phyloP scores from a whole-genome alignment of 2,113 vertebrate species.

The Paracanthobrama guichenoti region DNA sequence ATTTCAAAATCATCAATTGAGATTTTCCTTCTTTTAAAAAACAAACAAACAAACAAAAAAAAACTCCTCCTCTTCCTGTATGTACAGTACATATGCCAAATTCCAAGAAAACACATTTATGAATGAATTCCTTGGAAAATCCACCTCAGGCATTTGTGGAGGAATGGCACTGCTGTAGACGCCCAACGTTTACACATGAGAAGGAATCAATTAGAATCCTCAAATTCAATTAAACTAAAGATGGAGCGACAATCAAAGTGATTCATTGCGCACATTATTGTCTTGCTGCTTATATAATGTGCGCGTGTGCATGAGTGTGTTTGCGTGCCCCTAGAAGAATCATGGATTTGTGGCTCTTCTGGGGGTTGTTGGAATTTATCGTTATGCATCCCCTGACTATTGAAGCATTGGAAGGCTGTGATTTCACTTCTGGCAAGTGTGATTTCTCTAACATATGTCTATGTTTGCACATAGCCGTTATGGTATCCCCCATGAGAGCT shows the following conservation, averaged over 20 bases:
- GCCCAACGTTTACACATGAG: background rate
- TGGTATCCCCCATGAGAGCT: slow-evolving; percentile 56
- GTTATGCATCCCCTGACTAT: slow-evolving; percentile 57
- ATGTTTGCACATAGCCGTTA: slow-evolving; percentile 63
- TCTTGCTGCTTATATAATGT: slow-evolving; percentile 28
- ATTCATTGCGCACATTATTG: slow-evolving; percentile 14
- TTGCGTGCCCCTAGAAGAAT: slow-evolving; percentile 38
- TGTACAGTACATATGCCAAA: background rate
- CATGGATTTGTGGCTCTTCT: slow-evolving; percentile 53
- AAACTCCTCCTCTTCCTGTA: background rate
- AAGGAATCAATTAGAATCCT: slow-evolving; percentile 51
- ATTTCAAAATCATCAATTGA: background rate
- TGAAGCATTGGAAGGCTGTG: slow-evolving; percentile 55
- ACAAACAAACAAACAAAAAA: no score
- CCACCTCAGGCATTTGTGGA: background rate
- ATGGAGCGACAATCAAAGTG: slow-evolving; percentile 54
- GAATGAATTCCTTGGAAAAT: background rate
- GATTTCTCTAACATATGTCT: slow-evolving; percentile 59
- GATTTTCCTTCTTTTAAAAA: background rate
- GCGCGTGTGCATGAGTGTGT: slow-evolving; percentile 36
- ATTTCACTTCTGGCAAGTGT: slow-evolving; percentile 58
- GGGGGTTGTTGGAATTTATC: slow-evolving; percentile 46
- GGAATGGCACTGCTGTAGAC: background rate
- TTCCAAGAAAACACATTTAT: background rate
- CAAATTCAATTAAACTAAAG: slow-evolving; percentile 52